A percentile compares a stretch with the other conserved stretches of the same genome.
Evolutionary conservation across 1,140 invertebrate genomes (phyloP).

Genomic region (Amphibalanus amphitrite): DNA sequence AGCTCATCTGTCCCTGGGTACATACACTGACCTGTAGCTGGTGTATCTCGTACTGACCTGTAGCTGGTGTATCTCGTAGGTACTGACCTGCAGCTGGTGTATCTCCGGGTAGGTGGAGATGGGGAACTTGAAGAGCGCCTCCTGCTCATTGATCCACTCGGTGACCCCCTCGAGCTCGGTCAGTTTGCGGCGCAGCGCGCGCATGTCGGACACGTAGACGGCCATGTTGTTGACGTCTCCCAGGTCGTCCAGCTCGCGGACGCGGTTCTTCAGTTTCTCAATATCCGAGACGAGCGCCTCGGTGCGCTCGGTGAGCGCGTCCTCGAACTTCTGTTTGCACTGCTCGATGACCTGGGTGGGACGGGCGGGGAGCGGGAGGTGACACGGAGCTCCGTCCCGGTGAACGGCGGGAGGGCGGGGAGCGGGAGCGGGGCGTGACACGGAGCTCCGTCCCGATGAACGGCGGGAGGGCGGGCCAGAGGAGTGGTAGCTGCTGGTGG

Average conservation of each 20-base stretch:
- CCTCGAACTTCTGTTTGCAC: constrained; percentile 61
- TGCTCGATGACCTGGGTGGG: constrained; percentile 53
- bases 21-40: no score
- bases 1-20: no score
- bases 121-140: constrained; percentile 63
- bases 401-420: constrained; percentile 5
- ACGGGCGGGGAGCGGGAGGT: no score
- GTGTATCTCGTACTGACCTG: no score
- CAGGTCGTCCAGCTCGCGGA: constrained; percentile 33
- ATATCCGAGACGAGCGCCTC: constrained; percentile 48
- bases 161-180: constrained; percentile 50
- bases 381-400: constrained; percentile 1
- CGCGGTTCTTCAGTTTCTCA: constrained; percentile 46
- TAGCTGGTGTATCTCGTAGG: no score
- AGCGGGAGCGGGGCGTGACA: constrained; percentile 2
- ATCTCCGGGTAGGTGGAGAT: constrained; percentile 50
- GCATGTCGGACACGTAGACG: constrained; percentile 40
- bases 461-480: constrained; percentile 5
- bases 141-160: constrained; percentile 75
- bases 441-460: background rate
- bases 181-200: constrained; percentile 52
- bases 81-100: constrained; percentile 34
- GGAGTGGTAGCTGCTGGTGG: no score
- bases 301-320: constrained; percentile 45
- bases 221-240: constrained; percentile 32